Evolutionary conservation across 2,797 vertebrate species (phyloP), one percentile per base, ranked within the genome.

Genomic region (Falco peregrinus): DNA sequence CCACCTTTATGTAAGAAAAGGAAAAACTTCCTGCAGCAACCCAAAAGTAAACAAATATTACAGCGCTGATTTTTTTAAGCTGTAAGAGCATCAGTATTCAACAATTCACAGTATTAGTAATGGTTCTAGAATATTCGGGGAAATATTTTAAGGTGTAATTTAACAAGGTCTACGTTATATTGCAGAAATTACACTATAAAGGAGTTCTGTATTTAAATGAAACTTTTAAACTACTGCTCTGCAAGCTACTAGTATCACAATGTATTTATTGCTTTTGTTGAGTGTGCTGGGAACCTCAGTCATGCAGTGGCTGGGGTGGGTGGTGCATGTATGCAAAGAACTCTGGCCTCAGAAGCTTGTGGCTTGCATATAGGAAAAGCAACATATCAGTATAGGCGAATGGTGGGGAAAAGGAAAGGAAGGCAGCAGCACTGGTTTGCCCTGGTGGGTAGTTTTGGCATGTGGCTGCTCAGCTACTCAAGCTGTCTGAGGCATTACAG

Each of bases 361-460:
- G 41, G 37, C 20, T 35, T 76, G 37, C 6, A 6, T 16, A 3
- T 4, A 31, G 45, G 28, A 65, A 39, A 39, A 79, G 47, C 31
- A 61, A 2, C 37, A 9, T 11, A 28, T 16, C n/a, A 5, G 22
- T 41, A 19, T 3, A 22, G 39, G 39, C 3, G 28, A 22, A 11
- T 2, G 4, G 16, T 35, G 35, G 57, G 45, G 33, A 22, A 39
- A 63, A 61, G 14, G 43, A 41, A 39, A 18, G 3, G 3, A 7
- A 43, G 21, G 57, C 24, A 20, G 24, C 10, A 9, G 59, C 1
- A 0, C 4, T 18, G 41, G 24, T 16, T 29, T n/a, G 20, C 11
- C 11, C 43, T 29, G 59, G 8, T 12, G 48, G 59, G 17, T 16
- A 11, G 29, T 7, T 29, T 37, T 0, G 0, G 8, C 14, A 3